Evolutionary conservation across 2,888 invertebrate genomes (phyloP), one percentile per base, ranked within the genome.

Genomic region (Cotesia congregata): DNA sequence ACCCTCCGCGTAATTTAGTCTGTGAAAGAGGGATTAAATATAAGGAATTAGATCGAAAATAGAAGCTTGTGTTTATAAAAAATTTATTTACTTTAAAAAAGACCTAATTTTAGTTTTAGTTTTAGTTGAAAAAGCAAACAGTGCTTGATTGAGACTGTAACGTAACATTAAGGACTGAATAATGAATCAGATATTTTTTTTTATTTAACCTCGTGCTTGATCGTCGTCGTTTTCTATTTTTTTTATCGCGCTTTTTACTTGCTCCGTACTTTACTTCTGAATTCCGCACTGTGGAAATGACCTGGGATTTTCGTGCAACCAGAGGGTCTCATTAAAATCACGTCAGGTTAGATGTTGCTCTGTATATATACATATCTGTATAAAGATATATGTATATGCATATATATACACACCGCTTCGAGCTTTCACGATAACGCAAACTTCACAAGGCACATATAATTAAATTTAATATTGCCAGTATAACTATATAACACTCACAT

Each of bases 381-480:
- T 50, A 50, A 50, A 50, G 50, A 50, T 50, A 12, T 50, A 50
- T 50, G 12, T 50, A 50, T 50, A 50, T 50, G 50, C 12, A 50
- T 50, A 50, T 50, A 50, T 50, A 50, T 30, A 30, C 30, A 30
- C 6, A 30, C 6, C 62, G 15, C 62, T 60, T 38, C 39, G 69
- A 50, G 50, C 9, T 7, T 40, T 38, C 74, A 74, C 74, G 81
- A 82, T 82, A 81, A 84, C 80, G 82, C 82, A 83, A 83, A 85
- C 83, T 83, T 83, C 39, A 80, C 78, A 83, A 83, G 82, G 81
- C 80, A 77, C 81, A 82, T 82, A 82, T 81, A 83, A 84, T 83
- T 86, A 85, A 86, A 86, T 86, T 86, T 83, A 86, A 86, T 85
- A 84, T 83, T 80, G 76, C 79, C 76, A 80, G 77, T 79, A 68